Evolutionary conservation across 37 sponge, comb jelly and placozoan species (phyloP).

Genomic region (Petrosia ficiformis): DNA sequence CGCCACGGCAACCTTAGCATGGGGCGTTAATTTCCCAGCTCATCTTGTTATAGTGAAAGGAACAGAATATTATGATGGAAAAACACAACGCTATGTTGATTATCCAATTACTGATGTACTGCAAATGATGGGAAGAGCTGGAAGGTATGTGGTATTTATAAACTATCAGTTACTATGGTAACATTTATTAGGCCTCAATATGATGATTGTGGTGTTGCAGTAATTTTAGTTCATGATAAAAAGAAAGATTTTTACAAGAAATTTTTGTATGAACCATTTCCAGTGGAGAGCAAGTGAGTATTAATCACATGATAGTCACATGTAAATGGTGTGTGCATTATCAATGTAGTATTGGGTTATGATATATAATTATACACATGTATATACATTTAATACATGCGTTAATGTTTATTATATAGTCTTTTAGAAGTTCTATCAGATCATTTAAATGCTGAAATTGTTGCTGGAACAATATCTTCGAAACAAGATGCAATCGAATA

Average conservation of each 20-base stretch:
- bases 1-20: slow-evolving; percentile 94
- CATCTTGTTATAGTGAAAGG: slow-evolving; percentile 98
- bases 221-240: slow-evolving; percentile 92
- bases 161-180: too few species aligned
- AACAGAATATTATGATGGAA: slow-evolving; percentile 98
- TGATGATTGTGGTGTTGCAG: slow-evolving; percentile 92
- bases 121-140: slow-evolving; percentile 99
- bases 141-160: slow-evolving; percentile 17
- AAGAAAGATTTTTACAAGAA: slow-evolving; percentile 99
- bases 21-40: slow-evolving; percentile 99
- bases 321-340: too few species aligned
- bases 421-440: slow-evolving; percentile 87
- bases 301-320: neutral
- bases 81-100: slow-evolving; percentile 93
- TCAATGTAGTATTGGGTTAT: neutral
- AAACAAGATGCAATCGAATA: slow-evolving; percentile 97
- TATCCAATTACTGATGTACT: slow-evolving; percentile 98
- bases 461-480: slow-evolving; percentile 88
- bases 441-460: slow-evolving; percentile 98
- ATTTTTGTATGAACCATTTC: slow-evolving; percentile 98
- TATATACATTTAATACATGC: neutral
- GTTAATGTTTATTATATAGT: slow-evolving; percentile 33
- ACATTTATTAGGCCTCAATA: slow-evolving; percentile 80
- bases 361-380: neutral
- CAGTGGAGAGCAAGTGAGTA: slow-evolving; percentile 92